Evolutionary conservation across 2,888 invertebrate genomes (phyloP), one percentile per base, ranked within the genome.

Genomic region (Hirtodrosophila duncani): DNA sequence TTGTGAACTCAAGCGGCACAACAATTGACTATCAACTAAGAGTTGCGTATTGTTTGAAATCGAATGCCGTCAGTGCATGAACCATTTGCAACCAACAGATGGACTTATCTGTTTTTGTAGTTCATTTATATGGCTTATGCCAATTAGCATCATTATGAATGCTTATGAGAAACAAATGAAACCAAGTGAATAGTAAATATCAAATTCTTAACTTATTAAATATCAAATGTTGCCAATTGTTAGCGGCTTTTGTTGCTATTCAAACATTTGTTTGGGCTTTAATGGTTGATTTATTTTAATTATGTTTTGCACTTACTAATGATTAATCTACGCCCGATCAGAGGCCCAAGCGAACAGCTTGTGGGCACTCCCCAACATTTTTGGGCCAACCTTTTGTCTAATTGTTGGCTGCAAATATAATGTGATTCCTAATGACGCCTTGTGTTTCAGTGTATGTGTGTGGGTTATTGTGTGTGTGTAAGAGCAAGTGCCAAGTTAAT

Each of bases 251-350:
- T 56, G 48, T 27, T 57, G 3, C 20, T 24, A 14, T 36, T 13
- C 21, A 50, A 9, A 16, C 11, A 38, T 38, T 7, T 34, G 7
- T 51, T 51, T 34, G 24, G 16, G 48, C 26, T 39, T 38, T 42
- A 44, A 41, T 46, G 29, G 21, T 37, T 58, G 52, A 64, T 62
- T 71, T 56, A 57, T 56, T 61, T 53, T 49, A 58, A 58, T 64
- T 67, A 58, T 23, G 51, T 46, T 64, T 50, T 62, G 52, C 49
- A 52, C 49, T 62, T 20, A 45, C 52, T 33, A 56, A 56, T 64
- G 58, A 75, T 67, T 62, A 59, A 71, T 59, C 48, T 55, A 14
- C 34, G 33, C 6, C 39, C 30, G 11, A 7, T 20, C 41, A 13
- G 48, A 44, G 56, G 49, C 49, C 58, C 59, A 42, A 24, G 23